Base-by-base conservation (phyloP, 2,888 invertebrate genomes). In the Sminthurinus aureus region DNA sequence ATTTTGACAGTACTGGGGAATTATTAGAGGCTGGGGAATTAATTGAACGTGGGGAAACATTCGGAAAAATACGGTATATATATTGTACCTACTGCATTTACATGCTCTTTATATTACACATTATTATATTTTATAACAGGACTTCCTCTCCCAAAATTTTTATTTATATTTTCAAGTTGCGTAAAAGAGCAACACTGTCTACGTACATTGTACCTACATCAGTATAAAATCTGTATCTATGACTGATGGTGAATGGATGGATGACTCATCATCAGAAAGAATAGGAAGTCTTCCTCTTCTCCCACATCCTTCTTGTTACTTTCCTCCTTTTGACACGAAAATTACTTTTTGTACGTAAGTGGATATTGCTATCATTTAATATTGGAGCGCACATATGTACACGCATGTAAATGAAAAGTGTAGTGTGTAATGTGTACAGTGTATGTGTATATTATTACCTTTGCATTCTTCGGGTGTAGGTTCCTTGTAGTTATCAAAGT, bases 401-500 rank as follows among this genome's bases (percentile, higher is more conserved):
- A 22, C 22, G n/a, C 22, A 69, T 22, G n/a, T 11, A 69, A 4
- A 9, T 69, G 9, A 11, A 11, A 69, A n/a, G 67, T 67, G n/a
- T 18, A 20, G n/a, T 69, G 20, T 22, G 20, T 69, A n/a, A 0
- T 4, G n/a, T 20, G n/a, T 69, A 69, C 11, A 22, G n/a, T 20
- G n/a, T 22, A 69, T 22, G 22, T n/a, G 20, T 20, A n/a, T 69
- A 22, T 22, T 2, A 3, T 50, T 74, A 50, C 88, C 88, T 87
- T 87, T 86, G 67, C 85, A 86, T 77, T 88, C 87, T 24, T 79
- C 83, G 20, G 83, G 83, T 0, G 82, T 81, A 6, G 88, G 88
- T 64, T 86, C 85, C 64, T 86, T 82, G 76, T 86, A 89, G 69
- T 85, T 88, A n/a, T 87, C 88, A 85, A 86, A 88, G 24, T 88